Evolutionary conservation across 1,140 invertebrate species (phyloP), one percentile per base, ranked within the genome.

Genomic region (Batillaria attramentaria): DNA sequence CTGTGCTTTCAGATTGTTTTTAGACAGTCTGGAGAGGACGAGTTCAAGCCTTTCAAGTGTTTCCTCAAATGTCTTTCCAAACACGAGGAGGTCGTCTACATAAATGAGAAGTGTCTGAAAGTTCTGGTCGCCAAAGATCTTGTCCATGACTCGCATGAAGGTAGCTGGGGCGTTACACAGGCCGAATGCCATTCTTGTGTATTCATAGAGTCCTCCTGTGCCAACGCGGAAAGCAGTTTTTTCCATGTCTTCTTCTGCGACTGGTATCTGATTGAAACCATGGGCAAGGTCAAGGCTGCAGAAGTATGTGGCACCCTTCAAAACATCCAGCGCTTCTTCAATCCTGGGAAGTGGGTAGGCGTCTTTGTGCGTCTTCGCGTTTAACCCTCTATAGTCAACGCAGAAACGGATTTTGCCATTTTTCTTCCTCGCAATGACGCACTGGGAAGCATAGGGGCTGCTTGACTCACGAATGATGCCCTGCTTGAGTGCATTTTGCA

Each of bases 191-290:
- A 84, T 79, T 28, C 79, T 24, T 6, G 69, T 81, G 31, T 81
- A 84, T 42, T 84, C 78, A 33, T 69, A 84, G 24, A 86, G 79
- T 28, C 80, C 83, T 10, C 79, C 33, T 24, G 80, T n/a, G n/a
- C n/a, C 77, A 18, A 81, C 75, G 20, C 66, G 70, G 70, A 86
- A 83, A 13, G 80, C 83, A 33, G 83, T 83, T 28, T 79, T 81
- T 24, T 82, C 42, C 28, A 65, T 79, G 62, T 81, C 78, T 28
- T 73, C 72, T 69, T 82, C 81, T 24, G 88, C 72, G 6, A 93
- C 73, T 43, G 78, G 76, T 1, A 92, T 81, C 76, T 92, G 91
- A 87, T 89, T 87, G 70, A 85, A 91, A 1, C 87, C 88, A 24
- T 43, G 60, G 31, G 72, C 78, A 57, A 86, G 68, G 69, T 87